Evolutionary conservation across 2,888 invertebrate genomes (phyloP).

Genomic region (Brachypterus glaber): DNA sequence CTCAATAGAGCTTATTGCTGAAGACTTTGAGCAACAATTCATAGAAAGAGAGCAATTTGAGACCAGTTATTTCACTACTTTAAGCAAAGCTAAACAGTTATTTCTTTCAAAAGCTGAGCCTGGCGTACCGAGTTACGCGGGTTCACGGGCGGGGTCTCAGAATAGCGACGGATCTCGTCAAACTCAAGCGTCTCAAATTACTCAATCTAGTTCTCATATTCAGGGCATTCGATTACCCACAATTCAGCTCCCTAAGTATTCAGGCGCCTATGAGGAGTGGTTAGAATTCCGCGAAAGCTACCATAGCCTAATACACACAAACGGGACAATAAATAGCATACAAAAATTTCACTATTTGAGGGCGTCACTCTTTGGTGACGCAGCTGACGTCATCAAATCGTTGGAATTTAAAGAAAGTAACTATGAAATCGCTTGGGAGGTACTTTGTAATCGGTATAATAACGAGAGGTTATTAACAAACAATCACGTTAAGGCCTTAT

Average conservation of each 20-base stretch:
- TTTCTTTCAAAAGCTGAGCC: too few relatives aligned
- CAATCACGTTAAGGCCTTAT: constrained; percentile 9
- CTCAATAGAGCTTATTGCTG: too few relatives aligned
- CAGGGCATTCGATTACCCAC: constrained; percentile 7
- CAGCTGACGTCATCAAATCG: constrained; percentile 11
- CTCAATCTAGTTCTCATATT: too few relatives aligned
- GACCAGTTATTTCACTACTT: too few relatives aligned
- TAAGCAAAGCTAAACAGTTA: too few relatives aligned
- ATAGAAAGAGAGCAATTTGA: too few relatives aligned
- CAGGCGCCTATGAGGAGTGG: constrained; percentile 11
- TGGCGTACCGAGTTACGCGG: too few relatives aligned
- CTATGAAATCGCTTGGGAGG: constrained; percentile 16
- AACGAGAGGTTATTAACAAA: constrained; percentile 10
- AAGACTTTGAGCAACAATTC: too few relatives aligned
- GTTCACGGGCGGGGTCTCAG: too few relatives aligned
- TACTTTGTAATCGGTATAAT: constrained; percentile 16
- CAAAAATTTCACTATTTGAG: constrained; percentile 16
- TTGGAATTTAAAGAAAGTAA: constrained; percentile 17
- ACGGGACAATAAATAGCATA: constrained; percentile 11
- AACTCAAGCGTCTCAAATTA: too few relatives aligned
- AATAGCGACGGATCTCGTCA: too few relatives aligned
- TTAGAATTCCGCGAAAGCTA: constrained; percentile 15
- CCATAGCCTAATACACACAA: constrained; percentile 15
- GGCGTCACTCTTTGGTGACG: constrained; percentile 11
- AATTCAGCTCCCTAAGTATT: constrained; percentile 12